Evolutionary conservation across 1,140 invertebrate species (phyloP), one percentile per base, ranked within the genome.

Genomic region (Papilio machaon): DNA sequence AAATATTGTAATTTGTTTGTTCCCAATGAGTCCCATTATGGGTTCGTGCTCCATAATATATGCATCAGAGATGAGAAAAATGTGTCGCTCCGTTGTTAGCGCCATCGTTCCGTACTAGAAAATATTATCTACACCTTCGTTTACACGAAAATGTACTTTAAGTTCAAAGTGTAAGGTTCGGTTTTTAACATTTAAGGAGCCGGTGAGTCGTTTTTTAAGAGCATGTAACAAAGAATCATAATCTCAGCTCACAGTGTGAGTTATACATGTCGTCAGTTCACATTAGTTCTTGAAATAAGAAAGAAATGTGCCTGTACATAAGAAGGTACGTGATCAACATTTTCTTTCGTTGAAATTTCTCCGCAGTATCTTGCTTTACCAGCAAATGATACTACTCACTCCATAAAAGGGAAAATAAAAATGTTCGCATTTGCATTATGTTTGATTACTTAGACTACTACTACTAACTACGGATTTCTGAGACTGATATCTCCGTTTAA

Each of bases 11-110:
- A 91, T 91, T 90, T 91, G 88, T 92, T 90, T 90, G 86, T 88
- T 89, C 84, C 80, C 54, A 85, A 87, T 82, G 84, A 88, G 87
- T 89, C 89, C 91, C 91, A 92, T 92, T 92, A 94, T 85, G 83
- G 87, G 82, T 89, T 88, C 88, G 87, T 90, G 87, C 86, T 88
- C 85, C 89, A 94, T 93, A 92, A 94, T 92, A 93, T 92, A 94
- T 94, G 90, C 92, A 93, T 91, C 86, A 87, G 88, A 92, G 90
- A 92, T 90, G 91, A 92, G 91, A 94, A 92, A 92, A 94, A 92
- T 94, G 89, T 92, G 90, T 92, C 89, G 88, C 91, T 90, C 86
- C 86, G 86, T 91, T 83, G 89, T 85, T 83, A 85, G 84, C 70
- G 79, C 60, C 67, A 78, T 35, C 23, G 60, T 73, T 23, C n/a